Percentiles rank a stretch among this genome's conserved stretches.
Evolutionary conservation across 2,113 vertebrate genomes (phyloP).

Genomic region (Scartelaos histophorus): DNA sequence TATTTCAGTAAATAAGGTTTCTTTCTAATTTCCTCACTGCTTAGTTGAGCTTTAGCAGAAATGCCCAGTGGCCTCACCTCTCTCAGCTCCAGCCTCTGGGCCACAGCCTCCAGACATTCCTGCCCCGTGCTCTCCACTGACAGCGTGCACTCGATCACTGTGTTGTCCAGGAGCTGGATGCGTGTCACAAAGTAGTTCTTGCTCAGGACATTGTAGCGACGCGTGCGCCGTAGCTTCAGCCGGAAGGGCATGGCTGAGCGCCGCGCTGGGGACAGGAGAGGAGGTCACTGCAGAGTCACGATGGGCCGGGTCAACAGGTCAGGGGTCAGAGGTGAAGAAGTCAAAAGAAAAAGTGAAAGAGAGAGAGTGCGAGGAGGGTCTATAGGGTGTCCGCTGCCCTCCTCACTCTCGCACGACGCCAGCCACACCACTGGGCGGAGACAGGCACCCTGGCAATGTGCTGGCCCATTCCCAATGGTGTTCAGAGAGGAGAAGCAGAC

Average conservation of each 20-base stretch:
- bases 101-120: slow-evolving; percentile 94
- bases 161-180: slow-evolving; percentile 90
- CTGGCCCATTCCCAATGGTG: slow-evolving; percentile 78
- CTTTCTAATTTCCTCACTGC: neutral
- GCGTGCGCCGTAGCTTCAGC: slow-evolving; percentile 88
- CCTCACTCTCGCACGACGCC: slow-evolving; percentile 66
- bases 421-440: slow-evolving; percentile 63
- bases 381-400: slow-evolving; percentile 49
- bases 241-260: slow-evolving; percentile 90
- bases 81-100: slow-evolving; percentile 91
- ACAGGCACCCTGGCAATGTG: slow-evolving; percentile 72
- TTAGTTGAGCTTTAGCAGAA: neutral
- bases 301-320: slow-evolving; percentile 55
- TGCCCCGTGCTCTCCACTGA: slow-evolving; percentile 95
- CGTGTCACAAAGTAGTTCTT: slow-evolving; percentile 97
- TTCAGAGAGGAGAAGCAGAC: slow-evolving; percentile 49
- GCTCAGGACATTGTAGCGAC: slow-evolving; percentile 96
- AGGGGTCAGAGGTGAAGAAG: slow-evolving; percentile 50
- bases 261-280: neutral
- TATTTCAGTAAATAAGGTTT: neutral
- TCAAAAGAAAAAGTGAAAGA: slow-evolving; percentile 9
- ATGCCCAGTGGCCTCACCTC: slow-evolving; percentile 79
- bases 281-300: slow-evolving; percentile 28
- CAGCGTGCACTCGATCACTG: slow-evolving; percentile 91
- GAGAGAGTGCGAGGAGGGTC: slow-evolving; percentile 47